Evolutionary conservation across 2,797 vertebrate species (phyloP).

Genomic region (Leptodactylus fallax): DNA sequence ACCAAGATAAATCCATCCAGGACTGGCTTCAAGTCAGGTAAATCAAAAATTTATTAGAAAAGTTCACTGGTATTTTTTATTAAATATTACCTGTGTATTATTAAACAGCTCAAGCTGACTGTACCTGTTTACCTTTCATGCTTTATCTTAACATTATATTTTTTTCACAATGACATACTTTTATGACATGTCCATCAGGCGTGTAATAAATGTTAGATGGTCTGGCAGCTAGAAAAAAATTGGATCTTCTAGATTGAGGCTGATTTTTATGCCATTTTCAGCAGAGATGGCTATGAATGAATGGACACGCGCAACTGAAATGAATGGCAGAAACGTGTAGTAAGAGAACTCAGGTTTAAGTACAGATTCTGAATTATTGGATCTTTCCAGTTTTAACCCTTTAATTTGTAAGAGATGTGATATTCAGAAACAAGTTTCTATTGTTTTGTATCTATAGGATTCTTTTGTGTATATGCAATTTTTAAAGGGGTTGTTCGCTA

Average conservation of each 20-base stretch:
- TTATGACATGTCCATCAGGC: background rate
- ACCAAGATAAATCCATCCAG: background rate
- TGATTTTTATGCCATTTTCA: background rate
- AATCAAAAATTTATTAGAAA: background rate
- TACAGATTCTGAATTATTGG: too few species aligned
- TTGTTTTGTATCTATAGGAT: too few species aligned
- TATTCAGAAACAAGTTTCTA: too few species aligned
- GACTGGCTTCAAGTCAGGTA: background rate
- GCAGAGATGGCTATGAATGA: background rate
- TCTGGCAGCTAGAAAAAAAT: background rate
- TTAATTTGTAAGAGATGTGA: too few species aligned
- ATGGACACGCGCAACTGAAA: background rate
- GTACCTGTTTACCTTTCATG: background rate
- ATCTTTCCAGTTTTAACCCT: too few species aligned
- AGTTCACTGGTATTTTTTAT: background rate
- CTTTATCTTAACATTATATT: background rate
- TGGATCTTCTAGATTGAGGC: background rate
- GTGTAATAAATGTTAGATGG: background rate
- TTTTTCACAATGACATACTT: background rate
- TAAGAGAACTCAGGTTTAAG: too few species aligned
- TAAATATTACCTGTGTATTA: background rate
- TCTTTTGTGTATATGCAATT: too few species aligned
- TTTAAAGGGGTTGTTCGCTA: too few species aligned
- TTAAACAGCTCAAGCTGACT: background rate
- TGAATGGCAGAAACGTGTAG: background rate